These are phyloP conservation scores for Cotesia glomerata DNA, from an alignment of 1,140 invertebrate genomes.

Conservation along the genomic window DNA sequence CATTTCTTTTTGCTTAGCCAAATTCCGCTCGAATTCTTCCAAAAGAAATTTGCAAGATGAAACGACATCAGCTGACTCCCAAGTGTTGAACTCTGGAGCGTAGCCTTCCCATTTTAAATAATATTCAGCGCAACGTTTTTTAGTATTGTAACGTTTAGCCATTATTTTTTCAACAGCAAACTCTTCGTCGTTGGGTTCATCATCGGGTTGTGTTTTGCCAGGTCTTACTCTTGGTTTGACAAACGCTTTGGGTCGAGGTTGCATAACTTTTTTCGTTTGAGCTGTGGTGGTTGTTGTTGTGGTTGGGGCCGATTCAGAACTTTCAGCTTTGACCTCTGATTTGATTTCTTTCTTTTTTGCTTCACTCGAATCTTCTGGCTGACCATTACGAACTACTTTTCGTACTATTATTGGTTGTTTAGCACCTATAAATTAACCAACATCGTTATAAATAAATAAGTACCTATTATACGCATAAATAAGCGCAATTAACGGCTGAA, in stretches of 20 bases:
- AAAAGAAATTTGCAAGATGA: slow-evolving; percentile 75
- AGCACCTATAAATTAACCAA: slow-evolving; percentile 32
- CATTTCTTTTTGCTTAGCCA: slow-evolving; percentile 76
- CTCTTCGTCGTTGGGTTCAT: slow-evolving; percentile 65
- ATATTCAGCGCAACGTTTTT: slow-evolving; percentile 79
- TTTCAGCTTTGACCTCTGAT: slow-evolving; percentile 24
- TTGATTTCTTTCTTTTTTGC: slow-evolving; percentile 43
- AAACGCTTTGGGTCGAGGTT: slow-evolving; percentile 52
- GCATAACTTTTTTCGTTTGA: slow-evolving; percentile 45
- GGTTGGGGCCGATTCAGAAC: slow-evolving; percentile 32
- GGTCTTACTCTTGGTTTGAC: slow-evolving; percentile 37
- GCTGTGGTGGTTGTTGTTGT: slow-evolving; percentile 22
- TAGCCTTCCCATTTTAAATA: slow-evolving; percentile 83
- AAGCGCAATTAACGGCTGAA: slow-evolving; percentile 8
- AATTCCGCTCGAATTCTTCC: slow-evolving; percentile 80
- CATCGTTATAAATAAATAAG: not conserved
- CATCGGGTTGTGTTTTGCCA: slow-evolving; percentile 46
- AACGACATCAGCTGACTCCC: slow-evolving; percentile 78
- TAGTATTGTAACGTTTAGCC: slow-evolving; percentile 79
- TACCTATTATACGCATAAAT: not conserved
- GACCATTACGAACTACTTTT: slow-evolving; percentile 59
- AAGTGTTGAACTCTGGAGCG: slow-evolving; percentile 76
- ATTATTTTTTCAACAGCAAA: slow-evolving; percentile 80
- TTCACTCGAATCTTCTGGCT: slow-evolving; percentile 51
- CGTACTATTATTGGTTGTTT: slow-evolving; percentile 53